Conservation (phyloP, 2,888 invertebrate species). For the Mimas tiliae region DNA sequence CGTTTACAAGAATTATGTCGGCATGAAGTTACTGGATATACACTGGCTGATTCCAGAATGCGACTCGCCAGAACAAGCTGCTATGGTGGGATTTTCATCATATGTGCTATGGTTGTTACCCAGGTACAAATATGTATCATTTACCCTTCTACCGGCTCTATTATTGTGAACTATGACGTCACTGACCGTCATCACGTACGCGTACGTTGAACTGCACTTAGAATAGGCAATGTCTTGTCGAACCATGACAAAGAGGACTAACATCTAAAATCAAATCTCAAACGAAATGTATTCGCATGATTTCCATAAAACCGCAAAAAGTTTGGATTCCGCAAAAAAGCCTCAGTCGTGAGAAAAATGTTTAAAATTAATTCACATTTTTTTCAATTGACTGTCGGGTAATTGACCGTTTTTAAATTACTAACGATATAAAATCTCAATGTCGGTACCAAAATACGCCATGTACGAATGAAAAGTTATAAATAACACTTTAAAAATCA, state of each 20-base stretch:
- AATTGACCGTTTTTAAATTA: constrained; percentile 8
- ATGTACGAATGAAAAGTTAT: background rate
- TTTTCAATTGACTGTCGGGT: constrained; percentile 14
- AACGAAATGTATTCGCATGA: constrained; percentile 13
- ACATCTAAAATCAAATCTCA: background rate
- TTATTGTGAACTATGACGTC: no score
- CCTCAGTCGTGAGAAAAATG: constrained; percentile 18
- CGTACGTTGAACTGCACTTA: no score
- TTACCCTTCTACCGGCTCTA: no score
- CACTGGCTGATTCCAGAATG: no score
- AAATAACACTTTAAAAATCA: background rate
- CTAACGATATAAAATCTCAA: constrained; percentile 13
- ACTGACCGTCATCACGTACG: no score
- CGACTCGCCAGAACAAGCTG: no score
- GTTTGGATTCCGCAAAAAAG: constrained; percentile 9
- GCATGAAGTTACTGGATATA: no score
- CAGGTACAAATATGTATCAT: no score
- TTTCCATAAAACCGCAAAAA: constrained; percentile 21
- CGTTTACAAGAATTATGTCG: no score
- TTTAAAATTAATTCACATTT: constrained; percentile 17
- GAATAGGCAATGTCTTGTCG: no score
- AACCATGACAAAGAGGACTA: background rate
- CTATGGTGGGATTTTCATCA: no score
- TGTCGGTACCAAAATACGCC: background rate
- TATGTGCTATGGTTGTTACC: no score